phyloP scores from a whole-genome alignment of 2,797 vertebrate species.

The Pseudomugil gertrudae region DNA sequence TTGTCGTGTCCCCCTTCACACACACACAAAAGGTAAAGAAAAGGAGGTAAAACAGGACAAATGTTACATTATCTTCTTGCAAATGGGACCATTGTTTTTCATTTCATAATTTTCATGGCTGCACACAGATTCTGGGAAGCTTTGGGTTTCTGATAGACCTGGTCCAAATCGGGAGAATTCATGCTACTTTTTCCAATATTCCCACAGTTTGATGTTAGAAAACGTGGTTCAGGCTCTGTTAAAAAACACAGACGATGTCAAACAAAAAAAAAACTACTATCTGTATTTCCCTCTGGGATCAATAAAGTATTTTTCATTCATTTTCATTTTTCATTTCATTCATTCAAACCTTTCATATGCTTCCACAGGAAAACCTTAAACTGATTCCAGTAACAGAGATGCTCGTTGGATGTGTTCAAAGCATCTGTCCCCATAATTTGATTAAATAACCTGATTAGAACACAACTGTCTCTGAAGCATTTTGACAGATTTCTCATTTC shows the following conservation, averaged over 20 bases:
- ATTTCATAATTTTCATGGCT: constrained; percentile 30
- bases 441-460: constrained; percentile 43
- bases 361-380: constrained; percentile 15
- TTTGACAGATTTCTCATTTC: constrained; percentile 56
- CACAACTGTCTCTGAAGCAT: constrained; percentile 24
- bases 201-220: constrained; percentile 4
- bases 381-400: constrained; percentile 22
- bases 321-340: no score
- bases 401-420: background rate
- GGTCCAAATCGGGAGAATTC: constrained; percentile 15
- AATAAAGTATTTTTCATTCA: no score
- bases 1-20: no score
- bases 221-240: constrained; percentile 6
- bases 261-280: no score
- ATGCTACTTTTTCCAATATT: background rate
- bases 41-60: no score
- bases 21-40: no score
- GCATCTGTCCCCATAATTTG: constrained; percentile 23
- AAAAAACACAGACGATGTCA: constrained; percentile 5
- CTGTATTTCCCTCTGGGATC: no score
- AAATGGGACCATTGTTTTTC: constrained; percentile 26
- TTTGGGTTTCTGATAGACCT: background rate
- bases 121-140: constrained; percentile 27
- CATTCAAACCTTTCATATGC: constrained; percentile 20
- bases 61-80: constrained; percentile 13